phyloP scores from a whole-genome alignment of 2,797 vertebrate species.

The Diplodus puntazzo region DNA sequence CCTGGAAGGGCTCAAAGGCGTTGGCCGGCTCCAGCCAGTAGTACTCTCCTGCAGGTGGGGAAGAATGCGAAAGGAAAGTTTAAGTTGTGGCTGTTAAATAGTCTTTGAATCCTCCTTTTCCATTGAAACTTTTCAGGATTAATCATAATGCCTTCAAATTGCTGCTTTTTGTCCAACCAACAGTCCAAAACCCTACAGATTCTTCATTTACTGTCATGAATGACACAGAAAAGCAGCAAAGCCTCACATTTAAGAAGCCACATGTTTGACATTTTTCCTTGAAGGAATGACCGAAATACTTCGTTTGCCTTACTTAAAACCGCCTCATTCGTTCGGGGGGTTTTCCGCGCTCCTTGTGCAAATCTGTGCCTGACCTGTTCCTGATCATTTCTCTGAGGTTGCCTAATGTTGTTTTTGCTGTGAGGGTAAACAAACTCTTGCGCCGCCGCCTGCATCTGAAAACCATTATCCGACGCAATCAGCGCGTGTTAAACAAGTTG shows the following conservation, averaged over 20 bases:
- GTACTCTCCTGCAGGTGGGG: constrained; percentile 86
- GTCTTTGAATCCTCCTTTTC: background rate
- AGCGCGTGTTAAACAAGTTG: constrained; percentile 16
- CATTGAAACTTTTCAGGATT: no score
- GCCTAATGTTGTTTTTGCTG: constrained; percentile 21
- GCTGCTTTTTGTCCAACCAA: no score
- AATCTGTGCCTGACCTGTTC: background rate
- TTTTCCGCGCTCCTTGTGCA: background rate
- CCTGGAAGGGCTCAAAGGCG: constrained; percentile 92
- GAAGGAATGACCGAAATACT: no score
- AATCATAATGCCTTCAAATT: no score
- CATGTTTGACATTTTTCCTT: no score
- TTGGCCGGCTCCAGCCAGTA: constrained; percentile 94
- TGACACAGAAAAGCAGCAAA: no score
- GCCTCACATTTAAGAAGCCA: no score
- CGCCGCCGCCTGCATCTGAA: constrained; percentile 26
- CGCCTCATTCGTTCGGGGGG: background rate
- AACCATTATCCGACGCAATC: constrained; percentile 30
- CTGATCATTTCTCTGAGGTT: constrained; percentile 18
- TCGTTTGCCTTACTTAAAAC: no score
- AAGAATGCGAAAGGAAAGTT: background rate
- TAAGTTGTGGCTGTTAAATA: background rate
- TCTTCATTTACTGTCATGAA: no score
- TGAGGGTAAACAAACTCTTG: constrained; percentile 29
- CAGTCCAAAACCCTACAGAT: no score